Percentiles rank a stretch among this genome's conserved stretches.
phyloP scores from a whole-genome alignment of 2,888 invertebrate species.

The Phrixothrix hirtus region DNA sequence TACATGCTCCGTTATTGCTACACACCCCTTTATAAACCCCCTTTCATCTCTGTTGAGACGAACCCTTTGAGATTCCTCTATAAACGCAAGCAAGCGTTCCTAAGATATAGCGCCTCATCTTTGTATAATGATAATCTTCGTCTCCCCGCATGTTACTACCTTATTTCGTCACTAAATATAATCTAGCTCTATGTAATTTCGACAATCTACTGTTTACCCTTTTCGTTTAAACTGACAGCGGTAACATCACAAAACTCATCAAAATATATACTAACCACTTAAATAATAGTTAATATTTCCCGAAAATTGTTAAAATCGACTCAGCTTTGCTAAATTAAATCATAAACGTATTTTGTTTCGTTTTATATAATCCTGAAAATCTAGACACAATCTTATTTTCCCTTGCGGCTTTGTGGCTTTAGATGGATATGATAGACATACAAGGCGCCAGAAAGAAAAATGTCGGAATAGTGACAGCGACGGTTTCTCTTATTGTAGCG shows the following conservation, averaged over 20 bases:
- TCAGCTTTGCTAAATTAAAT: neutral
- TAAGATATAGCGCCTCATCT: conserved; percentile 32
- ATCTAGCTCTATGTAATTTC: conserved; percentile 32
- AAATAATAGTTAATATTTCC: too few relatives aligned
- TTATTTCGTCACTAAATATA: conserved; percentile 44
- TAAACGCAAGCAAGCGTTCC: conserved; percentile 32
- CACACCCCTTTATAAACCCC: conserved; percentile 36
- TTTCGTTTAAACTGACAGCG: conserved; percentile 7
- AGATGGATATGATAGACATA: conserved; percentile 2
- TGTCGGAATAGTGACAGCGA: neutral
- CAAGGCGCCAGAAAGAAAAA: conserved; percentile 4
- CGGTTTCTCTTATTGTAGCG: neutral
- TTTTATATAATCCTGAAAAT: neutral
- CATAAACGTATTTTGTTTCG: neutral
- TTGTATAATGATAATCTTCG: conserved; percentile 45
- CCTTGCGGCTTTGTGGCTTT: conserved; percentile 1
- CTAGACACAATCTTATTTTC: conserved; percentile 1
- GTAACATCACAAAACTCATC: too few relatives aligned
- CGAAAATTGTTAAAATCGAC: neutral
- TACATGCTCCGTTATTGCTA: conserved; percentile 43
- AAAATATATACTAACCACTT: too few relatives aligned
- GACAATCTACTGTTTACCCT: conserved; percentile 26
- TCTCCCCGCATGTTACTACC: conserved; percentile 36
- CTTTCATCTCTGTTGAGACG: conserved; percentile 37
- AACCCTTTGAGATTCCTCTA: conserved; percentile 32